A percentile compares a stretch with the other conserved stretches of the same genome.
These are phyloP conservation scores for Hylaea fasciaria DNA, from an alignment of 2,888 invertebrate species.

Conservation along the genomic window DNA sequence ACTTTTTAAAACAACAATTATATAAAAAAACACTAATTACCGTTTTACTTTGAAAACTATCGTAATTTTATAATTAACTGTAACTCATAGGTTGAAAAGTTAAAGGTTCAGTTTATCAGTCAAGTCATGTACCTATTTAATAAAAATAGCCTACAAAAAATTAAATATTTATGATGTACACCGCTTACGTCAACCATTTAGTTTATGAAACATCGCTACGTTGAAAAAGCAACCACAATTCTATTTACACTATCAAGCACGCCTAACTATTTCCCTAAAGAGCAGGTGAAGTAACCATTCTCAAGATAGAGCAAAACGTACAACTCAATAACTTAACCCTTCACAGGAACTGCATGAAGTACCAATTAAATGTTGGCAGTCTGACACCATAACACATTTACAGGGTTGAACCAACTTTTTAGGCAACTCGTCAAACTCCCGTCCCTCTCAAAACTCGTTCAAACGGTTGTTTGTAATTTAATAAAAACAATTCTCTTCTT, in stretches of 20 bases:
- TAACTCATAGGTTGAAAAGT: too few species aligned
- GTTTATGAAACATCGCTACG: neutral
- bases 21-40: neutral
- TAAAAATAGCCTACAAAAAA: too few species aligned
- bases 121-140: too few species aligned
- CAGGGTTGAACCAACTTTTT: conserved; percentile 13
- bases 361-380: conserved; percentile 26
- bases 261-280: conserved; percentile 19
- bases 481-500: conserved; percentile 46
- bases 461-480: conserved; percentile 41
- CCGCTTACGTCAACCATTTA: too few species aligned
- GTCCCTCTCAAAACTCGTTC: conserved; percentile 27
- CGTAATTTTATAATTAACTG: too few species aligned
- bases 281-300: conserved; percentile 13
- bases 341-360: conserved; percentile 15
- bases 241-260: conserved; percentile 2
- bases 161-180: too few species aligned
- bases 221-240: neutral
- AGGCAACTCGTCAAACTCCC: conserved; percentile 17
- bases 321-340: conserved; percentile 7
- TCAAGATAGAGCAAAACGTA: conserved; percentile 3
- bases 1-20: neutral
- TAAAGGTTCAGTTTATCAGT: too few species aligned
- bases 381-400: conserved; percentile 32
- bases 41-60: neutral